Base-by-base conservation (phyloP, 2,888 invertebrate species). In the Adineta ricciae region DNA sequence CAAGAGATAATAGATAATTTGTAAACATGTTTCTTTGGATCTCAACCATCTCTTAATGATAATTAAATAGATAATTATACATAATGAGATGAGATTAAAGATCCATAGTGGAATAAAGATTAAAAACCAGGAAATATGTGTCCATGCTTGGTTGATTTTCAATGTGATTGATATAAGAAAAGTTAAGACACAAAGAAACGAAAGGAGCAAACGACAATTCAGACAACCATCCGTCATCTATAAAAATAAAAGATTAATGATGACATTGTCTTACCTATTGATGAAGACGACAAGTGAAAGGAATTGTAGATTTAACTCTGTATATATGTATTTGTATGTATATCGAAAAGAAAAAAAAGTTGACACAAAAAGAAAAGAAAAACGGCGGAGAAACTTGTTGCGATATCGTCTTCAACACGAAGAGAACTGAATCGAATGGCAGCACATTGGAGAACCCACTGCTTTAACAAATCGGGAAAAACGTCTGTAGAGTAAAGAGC, bases 391-490 rank as follows among this genome's bases (percentile, higher is more conserved):
- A 64, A 32, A 64, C 32, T 32, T 32, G 32, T 64, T 64, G 32
- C 32, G 27, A 24, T 32, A 27, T 64, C 64, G 32, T 64, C 64
- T 64, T 32, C 64, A 64, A 64, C 19, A 64, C 64, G 64, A 64
- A 64, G 64, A 64, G 64, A 64, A 64, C 64, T 64, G 64, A 64
- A 32, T 36, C 32, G 64, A 27, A 64, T 64, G 64, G 64, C 64
- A 32, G 64, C 64, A 64, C 27, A 64, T 64, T 27, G 64, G 64
- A 64, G 32, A 64, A 36, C 64, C 64, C 64, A 64, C 32, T 64
- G 64, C 64, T 64, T 64, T 64, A 64, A 64, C 64, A 64, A 46
- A 64, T 64, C 64, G 64, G 64, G 64, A 64, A 64, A 64, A 64
- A 64, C 32, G 64, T 64, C 32, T 64, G 32, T 5, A 64, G 64